phyloP scores from a whole-genome alignment of 2,113 vertebrate genomes.

The Chloropsis hardwickii region DNA sequence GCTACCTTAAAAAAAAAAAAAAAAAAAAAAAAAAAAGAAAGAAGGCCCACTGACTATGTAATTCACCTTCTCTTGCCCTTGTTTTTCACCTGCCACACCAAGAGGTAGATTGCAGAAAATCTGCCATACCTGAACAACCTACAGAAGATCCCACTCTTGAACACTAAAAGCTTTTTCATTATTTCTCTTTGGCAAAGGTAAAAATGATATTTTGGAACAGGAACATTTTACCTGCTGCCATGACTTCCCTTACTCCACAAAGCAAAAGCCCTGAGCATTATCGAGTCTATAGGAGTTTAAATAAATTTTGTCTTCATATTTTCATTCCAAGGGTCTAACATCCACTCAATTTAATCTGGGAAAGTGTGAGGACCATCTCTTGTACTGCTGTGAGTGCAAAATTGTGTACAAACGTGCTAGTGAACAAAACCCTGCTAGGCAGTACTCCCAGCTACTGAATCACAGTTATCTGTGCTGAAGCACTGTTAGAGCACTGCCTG shows the following conservation, averaged over 20 bases:
- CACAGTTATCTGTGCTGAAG: rapidly evolving
- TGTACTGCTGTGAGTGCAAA: not conserved
- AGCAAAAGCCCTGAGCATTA: not conserved
- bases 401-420: not conserved
- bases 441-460: not conserved
- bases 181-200: not conserved
- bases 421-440: not conserved
- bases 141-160: not conserved
- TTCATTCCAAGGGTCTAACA: not conserved
- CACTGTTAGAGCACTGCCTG: not conserved
- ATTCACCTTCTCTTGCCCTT: not conserved
- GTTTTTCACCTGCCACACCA: not conserved
- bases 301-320: not conserved
- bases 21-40: not conserved
- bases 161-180: not conserved
- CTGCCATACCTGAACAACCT: not conserved
- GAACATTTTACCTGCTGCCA: not conserved
- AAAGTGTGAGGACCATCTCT: not conserved
- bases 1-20: not conserved
- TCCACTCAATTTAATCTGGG: rapidly evolving
- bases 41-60: not conserved
- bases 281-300: not conserved
- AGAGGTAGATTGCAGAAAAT: not conserved
- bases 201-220: not conserved
- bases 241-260: not conserved